Evolutionary conservation across 2,113 vertebrate genomes (phyloP), one percentile per base, ranked within the genome.

Genomic region (Anguilla japonica): DNA sequence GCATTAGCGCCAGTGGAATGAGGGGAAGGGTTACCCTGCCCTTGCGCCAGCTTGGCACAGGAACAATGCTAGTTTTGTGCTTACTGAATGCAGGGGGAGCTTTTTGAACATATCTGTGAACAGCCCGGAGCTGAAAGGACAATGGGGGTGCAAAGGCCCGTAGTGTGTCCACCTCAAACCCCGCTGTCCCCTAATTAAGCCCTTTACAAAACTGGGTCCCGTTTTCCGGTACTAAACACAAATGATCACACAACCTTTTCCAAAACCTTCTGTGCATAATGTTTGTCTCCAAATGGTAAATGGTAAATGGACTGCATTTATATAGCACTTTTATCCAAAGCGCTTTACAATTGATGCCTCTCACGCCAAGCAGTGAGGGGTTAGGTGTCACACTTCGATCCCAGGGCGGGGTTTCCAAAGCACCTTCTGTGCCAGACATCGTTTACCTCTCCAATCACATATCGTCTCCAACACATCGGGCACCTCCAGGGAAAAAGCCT

Each of bases 51-150:
- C 67, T 75, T 94, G 94, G 92, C 93, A 92, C 5, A 29, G 71
- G 85, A 93, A 94, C 92, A 94, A 94, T 91, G 90, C 34, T 7
- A 14, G 91, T 90, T 87, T 91, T 93, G 91, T 93, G 88, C 83
- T 40, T 13, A 11, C 81, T 87, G 87, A 85, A 87, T 85, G 89
- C 85, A 89, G 87, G 91, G 20, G 41, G 87, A 89, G 90, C 88
- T 89, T 91, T n/a, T 89, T 71, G 26, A 85, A 88, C 86, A 90
- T 89, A 80, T 34, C 40, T 88, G 79, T 79, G 83, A 86, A 87
- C 39, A 53, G 46, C 82, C 50, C 82, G 34, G 87, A 41, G 84
- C 83, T 89, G 34, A 79, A 39, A 18, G 83, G 85, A 94, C 92
- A 95, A 94, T 83, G 91, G 82, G 13, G 85, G 15, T 71, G 90